These are phyloP conservation scores for Remorina albescens DNA, from an alignment of 2,797 vertebrate species.

Conservation along the genomic window DNA sequence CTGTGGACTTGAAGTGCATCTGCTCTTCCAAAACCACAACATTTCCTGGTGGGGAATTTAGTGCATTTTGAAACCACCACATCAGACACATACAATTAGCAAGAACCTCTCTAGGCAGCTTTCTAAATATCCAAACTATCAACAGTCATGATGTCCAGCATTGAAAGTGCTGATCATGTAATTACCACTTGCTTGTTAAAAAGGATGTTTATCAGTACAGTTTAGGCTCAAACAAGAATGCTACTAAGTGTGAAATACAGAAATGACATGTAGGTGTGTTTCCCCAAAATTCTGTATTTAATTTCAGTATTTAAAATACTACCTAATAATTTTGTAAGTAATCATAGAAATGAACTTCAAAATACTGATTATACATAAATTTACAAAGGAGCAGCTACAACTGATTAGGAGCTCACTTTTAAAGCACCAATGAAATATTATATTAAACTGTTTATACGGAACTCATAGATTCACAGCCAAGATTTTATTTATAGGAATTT, in stretches of 20 bases:
- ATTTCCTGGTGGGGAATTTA: slow-evolving; percentile 43
- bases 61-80: slow-evolving; percentile 55
- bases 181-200: background rate
- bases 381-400: background rate
- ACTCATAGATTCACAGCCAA: background rate
- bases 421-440: background rate
- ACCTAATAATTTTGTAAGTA: background rate
- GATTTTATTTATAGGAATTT: background rate
- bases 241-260: background rate
- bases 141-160: slow-evolving; percentile 19
- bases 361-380: background rate
- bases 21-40: slow-evolving; percentile 39
- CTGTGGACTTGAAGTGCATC: slow-evolving; percentile 60
- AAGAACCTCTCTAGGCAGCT: slow-evolving; percentile 13
- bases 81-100: slow-evolving; percentile 45
- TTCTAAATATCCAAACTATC: slow-evolving; percentile 10
- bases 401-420: background rate
- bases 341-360: background rate
- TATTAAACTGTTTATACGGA: background rate
- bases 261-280: background rate
- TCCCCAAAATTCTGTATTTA: background rate
- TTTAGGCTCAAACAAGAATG: background rate
- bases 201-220: background rate
- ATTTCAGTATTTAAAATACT: background rate
- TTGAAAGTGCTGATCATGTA: slow-evolving; percentile 19